Percentiles rank a stretch among this genome's conserved stretches.
phyloP scores from a whole-genome alignment of 2,888 invertebrate genomes.

The Cosmia pyralina region DNA sequence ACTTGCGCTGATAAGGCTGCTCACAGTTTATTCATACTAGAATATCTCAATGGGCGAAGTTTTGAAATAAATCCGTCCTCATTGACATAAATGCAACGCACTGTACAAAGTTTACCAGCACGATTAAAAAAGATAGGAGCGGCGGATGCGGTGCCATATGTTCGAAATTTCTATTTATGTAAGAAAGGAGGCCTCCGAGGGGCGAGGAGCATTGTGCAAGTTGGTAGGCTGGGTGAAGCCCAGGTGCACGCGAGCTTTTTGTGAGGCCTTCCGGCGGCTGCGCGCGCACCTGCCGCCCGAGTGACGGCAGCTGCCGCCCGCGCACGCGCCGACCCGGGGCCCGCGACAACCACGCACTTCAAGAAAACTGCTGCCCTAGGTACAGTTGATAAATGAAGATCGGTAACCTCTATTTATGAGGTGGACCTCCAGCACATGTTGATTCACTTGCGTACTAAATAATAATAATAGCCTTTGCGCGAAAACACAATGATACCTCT shows the following conservation, averaged over 20 bases:
- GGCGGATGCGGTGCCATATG: slow-evolving; percentile 76
- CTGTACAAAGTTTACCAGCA: slow-evolving; percentile 60
- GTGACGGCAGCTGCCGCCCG: slow-evolving; percentile 82
- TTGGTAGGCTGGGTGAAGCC: slow-evolving; percentile 77
- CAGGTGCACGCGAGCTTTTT: slow-evolving; percentile 88
- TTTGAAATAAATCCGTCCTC: slow-evolving; percentile 50
- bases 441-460: slow-evolving; percentile 50
- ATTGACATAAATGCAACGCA: slow-evolving; percentile 36
- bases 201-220: slow-evolving; percentile 84
- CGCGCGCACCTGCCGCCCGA: slow-evolving; percentile 84
- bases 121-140: slow-evolving; percentile 49
- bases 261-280: slow-evolving; percentile 89
- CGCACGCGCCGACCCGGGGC: slow-evolving; percentile 46
- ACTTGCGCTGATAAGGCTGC: slow-evolving; percentile 8
- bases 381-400: slow-evolving; percentile 44
- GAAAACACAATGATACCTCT: slow-evolving; percentile 57
- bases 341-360: slow-evolving; percentile 33
- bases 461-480: slow-evolving; percentile 55
- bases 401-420: slow-evolving; percentile 54
- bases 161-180: slow-evolving; percentile 76
- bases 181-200: slow-evolving; percentile 69
- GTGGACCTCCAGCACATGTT: slow-evolving; percentile 33
- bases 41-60: slow-evolving; percentile 9
- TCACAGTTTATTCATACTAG: slow-evolving; percentile 19
- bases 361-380: slow-evolving; percentile 41